These are phyloP conservation scores for Yponomeuta cagnagella DNA, from an alignment of 2,888 invertebrate genomes.

Conservation along the genomic window DNA sequence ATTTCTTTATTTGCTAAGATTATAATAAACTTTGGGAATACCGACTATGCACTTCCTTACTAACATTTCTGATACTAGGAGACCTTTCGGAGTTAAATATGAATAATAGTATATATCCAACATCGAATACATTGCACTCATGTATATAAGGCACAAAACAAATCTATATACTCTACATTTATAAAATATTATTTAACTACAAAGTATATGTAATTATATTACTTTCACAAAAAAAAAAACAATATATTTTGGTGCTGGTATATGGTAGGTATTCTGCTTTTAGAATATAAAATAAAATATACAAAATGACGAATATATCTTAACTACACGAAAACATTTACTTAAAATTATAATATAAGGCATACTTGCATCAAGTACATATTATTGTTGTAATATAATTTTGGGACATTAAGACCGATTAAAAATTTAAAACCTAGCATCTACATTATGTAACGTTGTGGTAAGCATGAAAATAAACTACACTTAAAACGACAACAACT, in stretches of 20 bases:
- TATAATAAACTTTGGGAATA: slow-evolving; percentile 8
- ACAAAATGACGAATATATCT: background rate
- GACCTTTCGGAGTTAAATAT: background rate
- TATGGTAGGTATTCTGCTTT: background rate
- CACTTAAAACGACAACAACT: slow-evolving; percentile 6
- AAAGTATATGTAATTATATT: background rate
- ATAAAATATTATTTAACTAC: slow-evolving; percentile 3
- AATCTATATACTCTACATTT: background rate
- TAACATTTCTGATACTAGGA: slow-evolving; percentile 31
- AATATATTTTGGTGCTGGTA: background rate
- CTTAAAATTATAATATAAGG: background rate
- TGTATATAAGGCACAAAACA: background rate
- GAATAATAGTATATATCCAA: background rate
- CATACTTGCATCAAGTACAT: background rate
- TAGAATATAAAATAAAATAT: slow-evolving; percentile 1
- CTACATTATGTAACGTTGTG: slow-evolving; percentile 2
- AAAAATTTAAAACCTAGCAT: background rate
- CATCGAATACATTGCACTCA: background rate
- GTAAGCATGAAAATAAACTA: background rate
- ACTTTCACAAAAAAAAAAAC: background rate
- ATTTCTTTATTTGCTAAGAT: slow-evolving; percentile 11
- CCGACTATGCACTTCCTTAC: slow-evolving; percentile 59
- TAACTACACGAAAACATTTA: background rate
- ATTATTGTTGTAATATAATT: background rate
- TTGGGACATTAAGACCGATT: background rate